Evolutionary conservation across 1,140 invertebrate genomes (phyloP), one percentile per base, ranked within the genome.

Genomic region (Sinonovacula constricta): DNA sequence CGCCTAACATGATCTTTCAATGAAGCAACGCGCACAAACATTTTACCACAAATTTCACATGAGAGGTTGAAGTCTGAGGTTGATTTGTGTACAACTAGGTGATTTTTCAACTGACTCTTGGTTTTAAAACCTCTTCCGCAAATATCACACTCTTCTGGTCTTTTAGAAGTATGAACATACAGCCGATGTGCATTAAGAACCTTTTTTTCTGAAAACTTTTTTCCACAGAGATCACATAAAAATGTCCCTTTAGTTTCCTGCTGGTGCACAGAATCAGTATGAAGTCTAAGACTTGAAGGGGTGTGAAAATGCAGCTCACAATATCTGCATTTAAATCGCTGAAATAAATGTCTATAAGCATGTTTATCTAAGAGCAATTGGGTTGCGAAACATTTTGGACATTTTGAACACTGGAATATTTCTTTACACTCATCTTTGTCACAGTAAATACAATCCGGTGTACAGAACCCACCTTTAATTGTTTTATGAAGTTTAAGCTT

Each of bases 201-300:
- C 18, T 70, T 70, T 24, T 60, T 68, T n/a, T 78, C 67, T 22
- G 54, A 62, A 54, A 78, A 70, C 34, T 69, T 78, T 10, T 49
- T 51, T 3, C 75, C 75, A 63, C 75, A 78, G 15, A 78, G 45
- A 56, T 78, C 75, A 78, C 75, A 78, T 30, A 78, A 39, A 69
- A 49, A 54, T 14, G 31, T 62, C 33, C 49, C 49, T 7, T 56
- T 18, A 31, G 36, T n/a, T 76, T 59, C 12, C 3, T 30, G 15
- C 26, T 15, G 18, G 39, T 66, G 62, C 2, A 53, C 39, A 14
- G 22, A 31, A 22, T 76, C 30, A 24, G 30, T 30, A 49, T 76
- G 72, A 24, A 14, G 12, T 39, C 59, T 66, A 3, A 76, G 31
- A 39, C 67, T 63, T 56, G 51, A 31, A 18, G 34, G 5, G 1